Base-by-base conservation (phyloP, 2,797 vertebrate genomes). In the Champsocephalus gunnari region DNA sequence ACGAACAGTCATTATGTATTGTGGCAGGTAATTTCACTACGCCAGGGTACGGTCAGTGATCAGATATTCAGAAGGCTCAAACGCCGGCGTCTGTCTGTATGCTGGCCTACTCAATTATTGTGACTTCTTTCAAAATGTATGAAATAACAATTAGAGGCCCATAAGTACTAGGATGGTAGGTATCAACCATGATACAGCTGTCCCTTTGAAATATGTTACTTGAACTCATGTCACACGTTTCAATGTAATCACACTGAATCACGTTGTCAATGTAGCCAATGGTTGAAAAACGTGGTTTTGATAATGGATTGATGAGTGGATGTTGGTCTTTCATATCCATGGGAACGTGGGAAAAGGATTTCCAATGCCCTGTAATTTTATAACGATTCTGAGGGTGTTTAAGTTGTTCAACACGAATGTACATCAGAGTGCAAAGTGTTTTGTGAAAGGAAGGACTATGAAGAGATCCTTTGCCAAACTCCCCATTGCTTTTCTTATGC, bases 401-500 rank as follows among this genome's bases (percentile, higher is more conserved):
- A 24, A 51, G 60, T 61, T 47, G 44, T 71, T 57, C 45, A 73
- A 19, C 64, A 28, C 21, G 9, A n/a, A 21, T 43, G 44, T 50
- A 44, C 55, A 77, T 82, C 61, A 58, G 12, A 61, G 56, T 85
- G 56, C 59, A 69, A 61, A 59, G 44, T 71, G 64, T 75, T 59
- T 61, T 41, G 6, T 49, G 57, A 38, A 38, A 38, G 34, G 8
- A 38, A 71, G 60, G 50, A 67, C 12, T 14, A 32, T 60, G 54
- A 82, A 80, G 65, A 44, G 54, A 64, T 58, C 59, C 17, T 55
- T 76, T 54, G 47, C 66, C 49, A 62, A 75, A 71, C 12, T 12
- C 34, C 43, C 19, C 21, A 6, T 19, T 50, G 41, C 43, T 71
- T 77, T 75, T 86, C 75, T 86, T 78, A 86, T 79, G 83, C 83